phyloP scores from a whole-genome alignment of 2,797 vertebrate species.

The Hafferia zeledoni region DNA sequence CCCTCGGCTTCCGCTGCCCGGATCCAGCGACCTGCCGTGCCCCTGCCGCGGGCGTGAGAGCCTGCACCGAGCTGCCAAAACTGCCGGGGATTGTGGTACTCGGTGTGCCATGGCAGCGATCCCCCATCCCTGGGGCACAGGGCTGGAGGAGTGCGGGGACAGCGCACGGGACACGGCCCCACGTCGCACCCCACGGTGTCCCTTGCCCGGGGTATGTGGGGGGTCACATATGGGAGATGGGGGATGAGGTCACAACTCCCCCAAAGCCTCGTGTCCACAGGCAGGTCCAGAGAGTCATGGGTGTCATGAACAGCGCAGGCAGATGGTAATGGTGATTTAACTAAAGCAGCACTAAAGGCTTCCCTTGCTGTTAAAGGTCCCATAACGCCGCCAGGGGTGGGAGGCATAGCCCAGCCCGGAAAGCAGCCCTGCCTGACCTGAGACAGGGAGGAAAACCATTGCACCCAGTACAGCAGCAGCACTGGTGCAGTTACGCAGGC shows the following conservation, averaged over 20 bases:
- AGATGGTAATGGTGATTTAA: neutral
- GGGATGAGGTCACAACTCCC: fast-evolving
- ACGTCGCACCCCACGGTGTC: fast-evolving
- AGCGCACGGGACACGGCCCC: fast-evolving
- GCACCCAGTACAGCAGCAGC: neutral
- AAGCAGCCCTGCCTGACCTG: neutral
- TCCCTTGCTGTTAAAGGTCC: neutral
- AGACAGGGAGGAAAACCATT: neutral
- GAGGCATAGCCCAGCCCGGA: neutral
- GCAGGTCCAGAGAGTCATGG: neutral
- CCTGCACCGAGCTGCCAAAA: neutral
- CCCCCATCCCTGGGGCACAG: fast-evolving
- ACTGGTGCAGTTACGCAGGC: neutral
- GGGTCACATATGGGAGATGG: neutral
- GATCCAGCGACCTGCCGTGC: neutral
- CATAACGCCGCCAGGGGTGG: fast-evolving
- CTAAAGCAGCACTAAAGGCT: neutral
- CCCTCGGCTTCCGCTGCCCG: fast-evolving
- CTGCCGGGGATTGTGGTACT: fast-evolving
- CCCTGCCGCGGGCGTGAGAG: fast-evolving
- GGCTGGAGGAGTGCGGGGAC: neutral
- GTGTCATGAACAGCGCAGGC: neutral
- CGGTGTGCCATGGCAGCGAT: fast-evolving
- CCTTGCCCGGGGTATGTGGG: fast-evolving
- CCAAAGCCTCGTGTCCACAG: fast-evolving